phyloP scores from a whole-genome alignment of 2,888 invertebrate genomes.

The Drosophila phalerata region DNA sequence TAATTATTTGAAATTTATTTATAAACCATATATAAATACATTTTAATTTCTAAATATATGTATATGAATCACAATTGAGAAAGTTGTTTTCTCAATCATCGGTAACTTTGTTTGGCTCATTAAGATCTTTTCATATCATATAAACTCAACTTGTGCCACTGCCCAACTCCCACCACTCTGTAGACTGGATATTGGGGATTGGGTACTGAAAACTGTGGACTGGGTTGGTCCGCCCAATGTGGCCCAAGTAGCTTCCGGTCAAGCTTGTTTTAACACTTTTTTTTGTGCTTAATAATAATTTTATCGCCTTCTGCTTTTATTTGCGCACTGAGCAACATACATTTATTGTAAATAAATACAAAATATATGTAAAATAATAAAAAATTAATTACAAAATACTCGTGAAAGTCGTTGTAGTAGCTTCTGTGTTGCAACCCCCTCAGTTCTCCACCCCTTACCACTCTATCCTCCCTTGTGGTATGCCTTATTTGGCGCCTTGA shows the following conservation, averaged over 20 bases:
- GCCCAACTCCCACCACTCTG: slow-evolving; percentile 44
- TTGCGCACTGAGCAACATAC: slow-evolving; percentile 53
- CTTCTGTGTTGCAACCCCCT: slow-evolving; percentile 56
- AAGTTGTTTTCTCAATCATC: slow-evolving; percentile 24
- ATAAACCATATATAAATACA: not conserved
- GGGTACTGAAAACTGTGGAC: not conserved
- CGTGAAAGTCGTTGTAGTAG: slow-evolving; percentile 71
- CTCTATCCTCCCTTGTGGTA: slow-evolving; percentile 18
- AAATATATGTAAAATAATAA: slow-evolving; percentile 43
- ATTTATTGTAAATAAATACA: slow-evolving; percentile 52
- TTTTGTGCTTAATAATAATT: slow-evolving; percentile 9
- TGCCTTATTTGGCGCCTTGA: slow-evolving; percentile 77
- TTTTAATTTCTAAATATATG: not conserved
- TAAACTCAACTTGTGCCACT: slow-evolving; percentile 22
- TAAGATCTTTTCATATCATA: slow-evolving; percentile 10
- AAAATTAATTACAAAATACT: slow-evolving; percentile 72
- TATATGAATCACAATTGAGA: slow-evolving; percentile 7
- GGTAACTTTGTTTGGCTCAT: slow-evolving; percentile 13
- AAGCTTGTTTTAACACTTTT: slow-evolving; percentile 61
- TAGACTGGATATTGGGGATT: slow-evolving; percentile 18
- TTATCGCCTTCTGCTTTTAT: slow-evolving; percentile 73
- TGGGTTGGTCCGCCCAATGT: slow-evolving; percentile 63
- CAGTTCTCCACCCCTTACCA: not conserved
- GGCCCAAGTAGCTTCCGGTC: slow-evolving; percentile 67
- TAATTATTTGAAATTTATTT: slow-evolving; percentile 1